A percentile compares a stretch with the other conserved stretches of the same genome.
Conservation (phyloP, 2,113 vertebrate species). For the Protobothrops mucrosquamatus region DNA sequence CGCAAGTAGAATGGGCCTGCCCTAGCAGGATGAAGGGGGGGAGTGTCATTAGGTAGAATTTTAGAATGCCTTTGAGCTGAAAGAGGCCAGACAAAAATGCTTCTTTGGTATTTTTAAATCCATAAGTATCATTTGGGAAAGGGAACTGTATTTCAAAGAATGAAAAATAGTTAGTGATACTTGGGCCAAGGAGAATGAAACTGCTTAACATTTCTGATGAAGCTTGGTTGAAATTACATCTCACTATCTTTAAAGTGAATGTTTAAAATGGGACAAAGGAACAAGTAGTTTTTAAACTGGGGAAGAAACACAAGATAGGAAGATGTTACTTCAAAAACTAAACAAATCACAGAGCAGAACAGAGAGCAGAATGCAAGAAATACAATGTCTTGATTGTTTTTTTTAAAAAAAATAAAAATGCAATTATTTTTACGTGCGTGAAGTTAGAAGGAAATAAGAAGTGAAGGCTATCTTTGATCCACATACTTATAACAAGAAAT, state of each 20-base stretch:
- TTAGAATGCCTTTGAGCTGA: not conserved
- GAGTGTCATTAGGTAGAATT: too few relatives aligned
- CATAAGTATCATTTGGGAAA: not conserved
- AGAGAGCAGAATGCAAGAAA: not conserved
- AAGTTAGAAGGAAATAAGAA: fast-evolving
- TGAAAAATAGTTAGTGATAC: not conserved
- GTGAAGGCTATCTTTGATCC: not conserved
- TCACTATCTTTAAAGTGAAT: not conserved
- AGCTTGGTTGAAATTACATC: not conserved
- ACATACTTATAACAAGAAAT: conserved; percentile 14
- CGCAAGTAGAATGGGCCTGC: too few relatives aligned
- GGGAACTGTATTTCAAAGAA: not conserved
- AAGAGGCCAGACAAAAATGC: not conserved
- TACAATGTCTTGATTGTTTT: not conserved
- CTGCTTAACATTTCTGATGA: not conserved
- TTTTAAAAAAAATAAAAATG: not conserved
- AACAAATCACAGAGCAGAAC: not conserved
- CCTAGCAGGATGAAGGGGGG: too few relatives aligned
- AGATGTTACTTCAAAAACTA: not conserved
- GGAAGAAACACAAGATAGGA: not conserved
- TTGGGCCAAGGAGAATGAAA: not conserved
- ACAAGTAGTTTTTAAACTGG: not conserved
- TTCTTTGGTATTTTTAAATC: not conserved
- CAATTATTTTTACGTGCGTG: not conserved
- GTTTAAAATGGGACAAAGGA: not conserved